Percentiles rank a stretch among this genome's conserved stretches.
Conservation (phyloP, 2,797 vertebrate genomes). For the Synaphobranchus kaupii region DNA sequence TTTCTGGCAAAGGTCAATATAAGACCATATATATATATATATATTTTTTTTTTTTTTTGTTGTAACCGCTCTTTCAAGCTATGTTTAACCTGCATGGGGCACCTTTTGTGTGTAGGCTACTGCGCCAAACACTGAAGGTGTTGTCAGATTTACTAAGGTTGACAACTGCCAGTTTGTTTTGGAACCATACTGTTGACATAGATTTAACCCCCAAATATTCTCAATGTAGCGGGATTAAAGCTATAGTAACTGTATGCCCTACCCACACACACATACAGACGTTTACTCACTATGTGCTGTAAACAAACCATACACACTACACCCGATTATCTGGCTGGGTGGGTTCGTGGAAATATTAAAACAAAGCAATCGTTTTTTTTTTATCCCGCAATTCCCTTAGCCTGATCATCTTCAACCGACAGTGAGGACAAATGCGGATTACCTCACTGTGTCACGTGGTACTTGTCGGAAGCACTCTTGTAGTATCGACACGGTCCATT, state of each 20-base stretch:
- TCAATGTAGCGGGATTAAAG: neutral
- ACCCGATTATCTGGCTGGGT: neutral
- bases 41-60: too few species aligned
- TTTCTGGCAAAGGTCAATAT: neutral
- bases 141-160: neutral
- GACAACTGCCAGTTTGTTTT: neutral
- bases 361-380: neutral
- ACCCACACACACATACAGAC: too few species aligned
- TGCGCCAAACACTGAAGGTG: neutral
- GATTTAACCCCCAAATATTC: neutral
- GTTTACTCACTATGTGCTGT: too few species aligned
- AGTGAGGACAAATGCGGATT: conserved; percentile 37
- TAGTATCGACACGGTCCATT: conserved; percentile 30
- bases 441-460: conserved; percentile 41
- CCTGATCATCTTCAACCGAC: conserved; percentile 26
- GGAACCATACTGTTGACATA: neutral
- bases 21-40: too few species aligned
- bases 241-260: neutral
- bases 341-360: neutral
- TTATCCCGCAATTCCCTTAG: neutral
- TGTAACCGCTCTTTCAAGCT: neutral
- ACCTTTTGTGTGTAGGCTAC: neutral
- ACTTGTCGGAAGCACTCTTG: conserved; percentile 39
- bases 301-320: too few species aligned
- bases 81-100: neutral